phyloP scores from a whole-genome alignment of 2,888 invertebrate genomes.

The Agrilus mali region DNA sequence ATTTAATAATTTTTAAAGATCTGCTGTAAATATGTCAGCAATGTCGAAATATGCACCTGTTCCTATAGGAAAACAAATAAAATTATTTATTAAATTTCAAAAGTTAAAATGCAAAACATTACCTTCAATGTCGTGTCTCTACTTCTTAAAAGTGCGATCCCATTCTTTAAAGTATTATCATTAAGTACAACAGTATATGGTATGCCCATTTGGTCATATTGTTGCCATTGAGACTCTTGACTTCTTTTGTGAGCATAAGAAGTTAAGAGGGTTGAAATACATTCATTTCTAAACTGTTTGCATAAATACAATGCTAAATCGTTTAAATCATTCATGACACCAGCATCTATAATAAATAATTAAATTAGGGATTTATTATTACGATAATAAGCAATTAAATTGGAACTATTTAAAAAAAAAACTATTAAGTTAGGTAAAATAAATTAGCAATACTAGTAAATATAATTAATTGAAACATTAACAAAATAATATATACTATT shows the following conservation, averaged over 20 bases:
- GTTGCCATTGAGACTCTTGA: slow-evolving; percentile 34
- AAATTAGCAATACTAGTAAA: too few relatives aligned
- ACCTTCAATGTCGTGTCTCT: slow-evolving; percentile 58
- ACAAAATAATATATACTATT: too few relatives aligned
- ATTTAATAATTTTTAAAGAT: slow-evolving; percentile 35
- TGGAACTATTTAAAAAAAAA: not conserved
- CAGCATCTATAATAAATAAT: slow-evolving; percentile 10
- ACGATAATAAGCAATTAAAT: not conserved
- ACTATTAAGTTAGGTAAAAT: too few relatives aligned
- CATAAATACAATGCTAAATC: slow-evolving; percentile 44
- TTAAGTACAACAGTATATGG: slow-evolving; percentile 62
- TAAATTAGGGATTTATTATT: not conserved
- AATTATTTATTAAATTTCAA: slow-evolving; percentile 2
- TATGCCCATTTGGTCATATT: slow-evolving; percentile 51
- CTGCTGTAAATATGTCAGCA: slow-evolving; percentile 45
- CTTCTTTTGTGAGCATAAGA: slow-evolving; percentile 25
- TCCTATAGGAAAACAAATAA: slow-evolving; percentile 42
- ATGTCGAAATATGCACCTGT: slow-evolving; percentile 53
- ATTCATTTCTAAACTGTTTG: slow-evolving; percentile 37
- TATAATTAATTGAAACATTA: too few relatives aligned
- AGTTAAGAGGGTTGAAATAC: slow-evolving; percentile 31
- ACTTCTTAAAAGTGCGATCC: slow-evolving; percentile 52
- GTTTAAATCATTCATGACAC: slow-evolving; percentile 32
- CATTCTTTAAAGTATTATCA: slow-evolving; percentile 53
- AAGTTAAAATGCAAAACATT: slow-evolving; percentile 11